These are phyloP conservation scores for Cromileptes altivelis DNA, from an alignment of 2,113 vertebrate species.

Conservation along the genomic window DNA sequence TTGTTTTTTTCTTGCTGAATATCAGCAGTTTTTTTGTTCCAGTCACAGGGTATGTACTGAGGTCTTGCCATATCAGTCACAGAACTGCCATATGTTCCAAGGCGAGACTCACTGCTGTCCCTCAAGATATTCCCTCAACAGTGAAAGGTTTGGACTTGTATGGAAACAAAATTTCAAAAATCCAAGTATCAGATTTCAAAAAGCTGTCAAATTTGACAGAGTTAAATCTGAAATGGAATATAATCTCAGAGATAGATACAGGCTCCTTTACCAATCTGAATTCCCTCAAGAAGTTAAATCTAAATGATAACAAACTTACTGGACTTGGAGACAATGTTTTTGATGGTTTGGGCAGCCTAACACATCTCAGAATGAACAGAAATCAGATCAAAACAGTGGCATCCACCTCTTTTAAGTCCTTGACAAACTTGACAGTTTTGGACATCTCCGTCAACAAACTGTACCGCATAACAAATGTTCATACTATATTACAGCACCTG, in stretches of 20 bases:
- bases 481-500: slow-evolving; percentile 58
- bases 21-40: not conserved
- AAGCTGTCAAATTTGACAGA: slow-evolving; percentile 16
- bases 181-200: slow-evolving; percentile 65
- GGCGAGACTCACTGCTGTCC: slow-evolving; percentile 34
- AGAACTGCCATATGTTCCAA: slow-evolving; percentile 30
- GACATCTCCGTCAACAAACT: slow-evolving; percentile 72
- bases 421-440: slow-evolving; percentile 65
- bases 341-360: slow-evolving; percentile 71
- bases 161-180: slow-evolving; percentile 65
- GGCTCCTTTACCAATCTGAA: slow-evolving; percentile 62
- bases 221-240: slow-evolving; percentile 69
- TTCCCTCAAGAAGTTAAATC: slow-evolving; percentile 65
- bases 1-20: slow-evolving; percentile 4
- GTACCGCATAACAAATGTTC: slow-evolving; percentile 11
- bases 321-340: slow-evolving; percentile 59
- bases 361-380: slow-evolving; percentile 43
- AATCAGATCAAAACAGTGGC: slow-evolving; percentile 59
- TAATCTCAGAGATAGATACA: slow-evolving; percentile 35
- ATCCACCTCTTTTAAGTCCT: slow-evolving; percentile 49
- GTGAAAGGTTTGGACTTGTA: slow-evolving; percentile 67
- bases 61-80: slow-evolving; percentile 45
- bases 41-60: slow-evolving; percentile 28
- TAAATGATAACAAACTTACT: slow-evolving; percentile 66
- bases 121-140: slow-evolving; percentile 66